Base-by-base conservation (phyloP, 2,113 vertebrate genomes). In the Calyptommatus sinebrachiatus region DNA sequence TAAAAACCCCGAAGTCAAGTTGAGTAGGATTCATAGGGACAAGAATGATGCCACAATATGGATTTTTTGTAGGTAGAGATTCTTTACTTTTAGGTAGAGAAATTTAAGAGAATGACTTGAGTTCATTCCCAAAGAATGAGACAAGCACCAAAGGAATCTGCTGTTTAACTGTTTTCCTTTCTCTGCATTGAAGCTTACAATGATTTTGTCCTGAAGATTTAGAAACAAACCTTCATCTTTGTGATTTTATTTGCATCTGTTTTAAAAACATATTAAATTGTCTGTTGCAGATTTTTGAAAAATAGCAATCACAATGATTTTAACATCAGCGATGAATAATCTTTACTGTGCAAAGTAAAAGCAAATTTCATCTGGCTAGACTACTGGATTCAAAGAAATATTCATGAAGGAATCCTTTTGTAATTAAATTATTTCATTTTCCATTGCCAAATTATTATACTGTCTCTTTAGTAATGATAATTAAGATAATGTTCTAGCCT, bases 371-470 rank as follows among this genome's bases (percentile, higher is more conserved):
- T 80, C 11, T 80, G 79, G 35, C 35, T 41, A 77, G 50, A 20
- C 71, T 80, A 81, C 80, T 85, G 35, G 35, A 26, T 80, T 1
- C 1, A 84, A 89, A 90, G 79, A 48, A 28, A 78, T 65, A 88
- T 85, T 89, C 91, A 79, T 18, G 26, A 84, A 89, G 85, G 81
- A 92, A 88, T 88, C 87, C 67, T 86, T 91, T 48, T 89, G 88
- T 87, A 89, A 85, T 85, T 89, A 91, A 92, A 91, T 92, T 87
- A 91, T 89, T 92, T 89, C 82, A 83, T 89, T 87, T 80, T 91
- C 89, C 14, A 69, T 90, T 92, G 50, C 68, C 88, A 92, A 89
- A 91, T 91, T 85, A 89, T 88, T 82, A 70, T 88, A 83, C 85
- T 74, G 77, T 88, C 84, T 89, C 90, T 88, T 91, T 87, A 91